Conservation (phyloP, 92 coral and sea anemone genomes). For the Parazoanthus darwini region DNA sequence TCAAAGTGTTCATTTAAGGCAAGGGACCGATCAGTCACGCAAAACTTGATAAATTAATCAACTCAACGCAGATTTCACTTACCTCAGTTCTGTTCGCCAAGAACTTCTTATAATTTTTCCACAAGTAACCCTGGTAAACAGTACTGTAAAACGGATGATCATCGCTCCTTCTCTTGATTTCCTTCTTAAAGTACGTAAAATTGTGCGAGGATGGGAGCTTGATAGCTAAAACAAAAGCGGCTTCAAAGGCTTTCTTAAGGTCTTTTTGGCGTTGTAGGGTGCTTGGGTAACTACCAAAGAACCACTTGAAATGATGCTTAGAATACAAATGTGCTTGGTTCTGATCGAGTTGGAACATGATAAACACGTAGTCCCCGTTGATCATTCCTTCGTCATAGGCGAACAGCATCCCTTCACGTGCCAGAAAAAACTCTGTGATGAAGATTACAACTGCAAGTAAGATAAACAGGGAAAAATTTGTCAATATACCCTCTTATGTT, state of each 20-base stretch:
- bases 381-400: conserved; percentile 88
- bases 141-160: conserved; percentile 74
- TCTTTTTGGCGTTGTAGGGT: conserved; percentile 61
- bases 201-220: conserved; percentile 69
- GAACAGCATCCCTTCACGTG: conserved; percentile 91
- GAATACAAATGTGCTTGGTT: conserved; percentile 51
- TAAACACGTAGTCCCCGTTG: conserved; percentile 84
- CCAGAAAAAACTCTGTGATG: conserved; percentile 75
- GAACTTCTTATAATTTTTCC: conserved; percentile 48
- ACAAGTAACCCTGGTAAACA: conserved; percentile 76
- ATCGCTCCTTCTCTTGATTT: conserved; percentile 67
- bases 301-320: conserved; percentile 80
- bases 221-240: conserved; percentile 79
- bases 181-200: conserved; percentile 59
- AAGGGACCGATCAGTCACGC: too few species aligned
- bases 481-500: not conserved
- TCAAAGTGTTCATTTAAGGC: too few species aligned
- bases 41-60: not conserved
- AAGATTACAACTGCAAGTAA: conserved; percentile 77
- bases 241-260: conserved; percentile 68
- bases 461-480: not conserved
- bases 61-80: not conserved
- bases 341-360: conserved; percentile 82
- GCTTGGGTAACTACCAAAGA: conserved; percentile 68
- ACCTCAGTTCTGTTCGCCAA: conserved; percentile 72